Conservation (phyloP, 1,140 invertebrate species). For the Idris sp. region DNA sequence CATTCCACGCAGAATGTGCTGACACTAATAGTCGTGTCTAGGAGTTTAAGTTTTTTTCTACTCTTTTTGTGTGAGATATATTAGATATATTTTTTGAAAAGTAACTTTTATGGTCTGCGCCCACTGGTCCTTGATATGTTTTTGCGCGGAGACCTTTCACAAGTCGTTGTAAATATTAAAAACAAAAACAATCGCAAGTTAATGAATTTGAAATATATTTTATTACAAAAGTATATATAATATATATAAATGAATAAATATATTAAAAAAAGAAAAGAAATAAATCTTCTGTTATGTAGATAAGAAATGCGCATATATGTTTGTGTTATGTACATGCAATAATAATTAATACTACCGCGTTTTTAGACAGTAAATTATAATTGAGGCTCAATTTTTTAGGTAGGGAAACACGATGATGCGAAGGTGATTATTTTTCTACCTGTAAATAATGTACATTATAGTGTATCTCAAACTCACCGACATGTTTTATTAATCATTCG, state of each 20-base stretch:
- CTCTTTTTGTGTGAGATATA: too few species aligned
- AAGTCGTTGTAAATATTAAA: conserved; percentile 25
- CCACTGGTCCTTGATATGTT: conserved; percentile 1
- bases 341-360: too few species aligned
- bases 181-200: conserved; percentile 23
- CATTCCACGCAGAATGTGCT: conserved; percentile 13
- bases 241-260: conserved; percentile 42
- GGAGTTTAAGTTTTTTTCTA: conserved; percentile 32
- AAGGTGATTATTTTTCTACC: conserved; percentile 51
- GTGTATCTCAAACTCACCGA: conserved; percentile 24
- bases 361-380: conserved; percentile 66
- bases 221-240: conserved; percentile 45
- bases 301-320: conserved; percentile 46
- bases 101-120: conserved; percentile 7
- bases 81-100: conserved; percentile 39
- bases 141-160: not conserved
- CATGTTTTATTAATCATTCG: conserved; percentile 31
- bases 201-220: conserved; percentile 50
- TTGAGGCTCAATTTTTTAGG: conserved; percentile 76
- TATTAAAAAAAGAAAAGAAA: too few species aligned
- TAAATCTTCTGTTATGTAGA: conserved; percentile 47
- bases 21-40: conserved; percentile 32
- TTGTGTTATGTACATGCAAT: conserved; percentile 31
- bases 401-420: conserved; percentile 65
- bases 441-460: conserved; percentile 62